A percentile compares a stretch with the other conserved stretches of the same genome.
Evolutionary conservation across 2,797 vertebrate genomes (phyloP).

Genomic region (Xiphorhynchus erythropygius): DNA sequence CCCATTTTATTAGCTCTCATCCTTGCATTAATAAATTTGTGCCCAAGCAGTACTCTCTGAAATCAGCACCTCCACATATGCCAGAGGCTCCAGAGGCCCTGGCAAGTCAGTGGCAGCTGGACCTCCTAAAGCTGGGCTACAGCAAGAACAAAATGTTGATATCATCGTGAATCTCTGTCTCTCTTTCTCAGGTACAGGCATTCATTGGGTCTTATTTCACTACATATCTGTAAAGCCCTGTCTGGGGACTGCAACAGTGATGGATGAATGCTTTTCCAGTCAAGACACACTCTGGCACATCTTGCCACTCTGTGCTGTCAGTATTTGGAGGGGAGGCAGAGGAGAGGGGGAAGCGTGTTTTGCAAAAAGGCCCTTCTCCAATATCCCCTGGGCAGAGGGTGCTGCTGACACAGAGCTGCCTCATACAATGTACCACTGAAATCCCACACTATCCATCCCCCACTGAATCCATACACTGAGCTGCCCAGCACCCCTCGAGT

Average conservation of each 20-base stretch:
- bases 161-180: neutral
- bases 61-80: neutral
- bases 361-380: neutral
- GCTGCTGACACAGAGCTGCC: neutral
- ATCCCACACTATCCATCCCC: neutral
- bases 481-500: neutral
- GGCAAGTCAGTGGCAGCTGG: neutral
- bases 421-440: fast-evolving
- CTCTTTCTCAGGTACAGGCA: conserved; percentile 1
- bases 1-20: neutral
- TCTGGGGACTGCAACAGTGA: neutral
- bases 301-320: neutral
- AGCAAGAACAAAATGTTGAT: conserved; percentile 25
- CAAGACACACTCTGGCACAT: conserved; percentile 23
- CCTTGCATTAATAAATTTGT: neutral
- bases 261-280: neutral
- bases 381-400: neutral
- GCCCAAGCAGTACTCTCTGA: neutral
- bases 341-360: neutral
- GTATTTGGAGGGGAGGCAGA: neutral
- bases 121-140: neutral
- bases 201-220: conserved; percentile 39
- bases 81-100: neutral
- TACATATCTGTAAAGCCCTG: neutral
- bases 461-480: neutral